Evolutionary conservation across 2,888 invertebrate genomes (phyloP).

Genomic region (Leptura quadrifasciata): DNA sequence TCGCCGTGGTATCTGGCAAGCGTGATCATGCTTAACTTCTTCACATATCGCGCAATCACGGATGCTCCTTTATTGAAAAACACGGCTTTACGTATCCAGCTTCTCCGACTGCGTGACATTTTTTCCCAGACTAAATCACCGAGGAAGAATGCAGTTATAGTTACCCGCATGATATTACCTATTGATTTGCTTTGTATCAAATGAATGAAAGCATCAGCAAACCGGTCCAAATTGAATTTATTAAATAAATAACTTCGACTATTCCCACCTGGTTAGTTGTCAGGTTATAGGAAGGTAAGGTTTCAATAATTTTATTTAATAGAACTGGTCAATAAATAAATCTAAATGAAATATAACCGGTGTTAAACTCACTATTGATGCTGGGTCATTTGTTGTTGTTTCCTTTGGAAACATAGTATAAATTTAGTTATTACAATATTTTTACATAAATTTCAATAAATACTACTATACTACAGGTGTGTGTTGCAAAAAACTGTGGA

Average conservation of each 20-base stretch:
- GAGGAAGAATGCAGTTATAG: constrained; percentile 20
- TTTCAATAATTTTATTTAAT: constrained; percentile 38
- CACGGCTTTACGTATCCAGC: neutral
- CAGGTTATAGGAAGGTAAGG: constrained; percentile 15
- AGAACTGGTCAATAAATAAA: constrained; percentile 33
- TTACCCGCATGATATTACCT: constrained; percentile 49
- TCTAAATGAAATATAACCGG: constrained; percentile 31
- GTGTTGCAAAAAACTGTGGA: constrained; percentile 9
- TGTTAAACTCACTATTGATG: constrained; percentile 23
- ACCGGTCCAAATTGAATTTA: constrained; percentile 63
- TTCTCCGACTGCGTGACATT: constrained; percentile 10
- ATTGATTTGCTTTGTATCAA: constrained; percentile 61
- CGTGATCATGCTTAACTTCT: neutral
- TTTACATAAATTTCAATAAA: constrained; percentile 33
- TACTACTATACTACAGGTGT: constrained; percentile 23
- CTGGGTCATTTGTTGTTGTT: constrained; percentile 35
- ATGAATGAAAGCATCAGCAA: constrained; percentile 59
- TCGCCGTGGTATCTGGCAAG: neutral
- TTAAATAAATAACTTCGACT: constrained; percentile 56
- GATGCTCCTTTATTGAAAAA: neutral
- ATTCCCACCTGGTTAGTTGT: constrained; percentile 59
- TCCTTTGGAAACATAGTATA: constrained; percentile 21
- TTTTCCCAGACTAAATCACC: constrained; percentile 5
- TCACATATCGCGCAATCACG: neutral
- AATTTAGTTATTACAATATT: constrained; percentile 26